Conservation (phyloP, 1,140 invertebrate genomes). For the Drosophila tani region DNA sequence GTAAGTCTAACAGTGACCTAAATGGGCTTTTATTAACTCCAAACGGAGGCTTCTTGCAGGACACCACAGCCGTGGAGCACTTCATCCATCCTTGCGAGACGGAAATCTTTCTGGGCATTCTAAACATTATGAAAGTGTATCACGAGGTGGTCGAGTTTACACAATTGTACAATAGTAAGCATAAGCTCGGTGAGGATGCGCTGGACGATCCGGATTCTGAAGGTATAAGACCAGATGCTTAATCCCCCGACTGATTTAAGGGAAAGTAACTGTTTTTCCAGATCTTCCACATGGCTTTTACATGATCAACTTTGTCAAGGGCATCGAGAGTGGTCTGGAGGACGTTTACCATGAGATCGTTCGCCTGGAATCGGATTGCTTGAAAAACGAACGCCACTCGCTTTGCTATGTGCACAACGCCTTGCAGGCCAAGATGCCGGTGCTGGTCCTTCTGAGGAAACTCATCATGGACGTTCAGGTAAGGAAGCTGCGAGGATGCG, state of each 20-base stretch:
- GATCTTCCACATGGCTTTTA: conserved; percentile 85
- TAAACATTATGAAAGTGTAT: conserved; percentile 57
- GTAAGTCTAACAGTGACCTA: conserved; percentile 36
- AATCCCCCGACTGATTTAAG: neutral
- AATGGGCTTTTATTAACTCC: neutral
- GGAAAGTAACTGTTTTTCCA: conserved; percentile 1
- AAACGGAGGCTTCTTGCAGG: conserved; percentile 17
- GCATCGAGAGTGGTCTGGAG: conserved; percentile 86
- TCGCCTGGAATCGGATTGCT: conserved; percentile 86
- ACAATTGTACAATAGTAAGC: conserved; percentile 19
- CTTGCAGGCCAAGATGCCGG: conserved; percentile 86
- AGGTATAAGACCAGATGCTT: neutral
- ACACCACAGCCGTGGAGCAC: conserved; percentile 38
- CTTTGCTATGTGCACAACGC: conserved; percentile 86
- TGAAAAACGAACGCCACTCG: conserved; percentile 86
- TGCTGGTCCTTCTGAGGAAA: conserved; percentile 86
- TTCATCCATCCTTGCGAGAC: conserved; percentile 80
- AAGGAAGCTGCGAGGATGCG: conserved; percentile 87
- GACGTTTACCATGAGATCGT: conserved; percentile 87
- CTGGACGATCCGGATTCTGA: neutral
- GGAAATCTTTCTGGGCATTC: conserved; percentile 68
- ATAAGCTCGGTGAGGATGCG: neutral
- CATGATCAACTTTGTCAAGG: conserved; percentile 87
- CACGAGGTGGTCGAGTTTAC: conserved; percentile 69
- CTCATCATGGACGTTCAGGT: conserved; percentile 86